Base-by-base conservation (phyloP, 1,140 invertebrate genomes). In the Orius insidiosus region DNA sequence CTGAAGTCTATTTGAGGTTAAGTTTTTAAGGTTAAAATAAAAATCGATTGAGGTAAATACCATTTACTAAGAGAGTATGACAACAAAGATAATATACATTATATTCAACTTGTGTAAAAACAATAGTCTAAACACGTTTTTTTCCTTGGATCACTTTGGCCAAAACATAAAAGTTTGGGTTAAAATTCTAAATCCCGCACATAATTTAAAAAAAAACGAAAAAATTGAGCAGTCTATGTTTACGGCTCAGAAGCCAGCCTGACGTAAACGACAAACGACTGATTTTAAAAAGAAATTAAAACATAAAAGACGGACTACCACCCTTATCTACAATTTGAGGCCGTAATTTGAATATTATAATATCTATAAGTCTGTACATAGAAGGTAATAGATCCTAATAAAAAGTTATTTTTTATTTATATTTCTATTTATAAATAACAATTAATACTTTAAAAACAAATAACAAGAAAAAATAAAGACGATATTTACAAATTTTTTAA, bases 21-120 rank as follows among this genome's bases (percentile, higher is more conserved):
- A n/a, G n/a, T n/a, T n/a, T n/a, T n/a, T n/a, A n/a, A 37, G 35
- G 35, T 37, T 11, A 43, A n/a, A 43, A 43, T 19, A 19, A 43
- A 46, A 15, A 36, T 24, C 24, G 24, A 24, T 19, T 45, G 41
- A 37, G 47, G 47, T 49, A 49, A 49, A 42, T 49, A 42, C 47
- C 47, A 45, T 49, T 49, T 49, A 49, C 47, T 49, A 49, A 49
- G 47, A 43, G 41, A 49, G 47, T 45, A 49, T 49, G 47, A 49
- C 47, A 49, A 49, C 47, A 49, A 49, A 49, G 47, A 49, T 41
- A 44, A 41, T 45, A 32, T 40, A 43, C 41, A 43, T 43, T 43
- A 43, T 43, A 35, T 45, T 36, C 34, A 45, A 44, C 33, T 15
- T 45, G 44, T 45, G 44, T 45, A 45, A 45, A 45, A 45, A 45